A percentile compares a stretch with the other conserved stretches of the same genome.
Conservation (phyloP, 2,113 vertebrate genomes). For the Pao palembangensis region DNA sequence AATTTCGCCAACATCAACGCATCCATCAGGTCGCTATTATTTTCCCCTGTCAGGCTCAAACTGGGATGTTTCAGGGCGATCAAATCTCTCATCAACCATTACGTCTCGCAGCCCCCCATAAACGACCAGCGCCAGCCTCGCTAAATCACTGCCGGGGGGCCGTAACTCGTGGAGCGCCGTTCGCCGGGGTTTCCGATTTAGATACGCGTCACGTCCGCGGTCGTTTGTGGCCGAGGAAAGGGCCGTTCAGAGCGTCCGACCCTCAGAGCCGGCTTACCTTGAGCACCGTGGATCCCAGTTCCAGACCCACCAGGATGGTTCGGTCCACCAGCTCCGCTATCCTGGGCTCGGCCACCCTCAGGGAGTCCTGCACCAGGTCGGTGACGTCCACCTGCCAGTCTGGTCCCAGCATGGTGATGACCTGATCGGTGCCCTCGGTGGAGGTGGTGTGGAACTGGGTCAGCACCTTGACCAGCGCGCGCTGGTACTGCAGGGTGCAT, state of each 20-base stretch:
- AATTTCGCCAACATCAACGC: constrained; percentile 32
- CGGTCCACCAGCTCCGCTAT: constrained; percentile 91
- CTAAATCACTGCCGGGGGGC: constrained; percentile 44
- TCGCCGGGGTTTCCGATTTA: constrained; percentile 38
- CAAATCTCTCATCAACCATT: constrained; percentile 43
- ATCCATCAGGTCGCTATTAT: constrained; percentile 50
- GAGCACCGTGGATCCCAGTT: constrained; percentile 86
- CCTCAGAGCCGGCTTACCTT: constrained; percentile 82
- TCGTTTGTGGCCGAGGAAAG: background rate
- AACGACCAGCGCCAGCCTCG: constrained; percentile 26
- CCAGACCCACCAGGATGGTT: constrained; percentile 85
- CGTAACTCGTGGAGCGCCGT: constrained; percentile 29
- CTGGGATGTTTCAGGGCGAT: constrained; percentile 45
- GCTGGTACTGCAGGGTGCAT: constrained; percentile 95
- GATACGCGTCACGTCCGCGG: constrained; percentile 13
- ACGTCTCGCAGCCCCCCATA: constrained; percentile 29
- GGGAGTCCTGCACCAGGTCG: constrained; percentile 91
- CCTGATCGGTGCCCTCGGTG: constrained; percentile 87
- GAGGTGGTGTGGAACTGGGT: constrained; percentile 98
- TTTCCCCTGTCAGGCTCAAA: constrained; percentile 41
- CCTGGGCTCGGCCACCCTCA: constrained; percentile 85
- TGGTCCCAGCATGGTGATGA: constrained; percentile 95
- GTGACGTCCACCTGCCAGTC: constrained; percentile 99
- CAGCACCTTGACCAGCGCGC: constrained; percentile 88
- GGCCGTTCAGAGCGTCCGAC: no score